Evolutionary conservation across 2,888 invertebrate species (phyloP).

Genomic region (Conus canariensis): DNA sequence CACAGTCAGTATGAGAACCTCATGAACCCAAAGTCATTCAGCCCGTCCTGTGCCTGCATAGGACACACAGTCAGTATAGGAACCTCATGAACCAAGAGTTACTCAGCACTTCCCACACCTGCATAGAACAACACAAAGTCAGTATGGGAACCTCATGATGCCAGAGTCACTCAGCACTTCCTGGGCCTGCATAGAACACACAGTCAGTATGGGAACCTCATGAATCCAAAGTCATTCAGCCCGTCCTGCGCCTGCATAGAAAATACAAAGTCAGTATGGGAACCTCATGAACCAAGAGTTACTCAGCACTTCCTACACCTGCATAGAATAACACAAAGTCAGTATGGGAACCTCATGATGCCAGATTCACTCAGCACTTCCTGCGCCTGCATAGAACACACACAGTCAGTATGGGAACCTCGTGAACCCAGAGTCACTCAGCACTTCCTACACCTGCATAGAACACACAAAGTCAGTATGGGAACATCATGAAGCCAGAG

Average conservation of each 20-base stretch:
- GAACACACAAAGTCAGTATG: neutral
- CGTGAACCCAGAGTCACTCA: neutral
- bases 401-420: neutral
- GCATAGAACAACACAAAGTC: neutral
- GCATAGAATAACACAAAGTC: neutral
- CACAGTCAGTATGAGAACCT: neutral
- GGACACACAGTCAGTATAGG: neutral
- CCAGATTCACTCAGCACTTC: neutral
- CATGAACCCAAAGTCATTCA: neutral
- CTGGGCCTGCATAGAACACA: neutral
- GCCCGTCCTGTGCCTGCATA: neutral
- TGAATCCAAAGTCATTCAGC: neutral
- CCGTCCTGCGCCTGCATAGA: neutral
- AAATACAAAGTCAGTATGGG: neutral
- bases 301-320: neutral
- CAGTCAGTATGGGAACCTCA: neutral
- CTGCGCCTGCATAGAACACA: neutral
- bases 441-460: neutral
- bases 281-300: neutral
- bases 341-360: neutral
- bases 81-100: neutral
- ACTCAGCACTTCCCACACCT: neutral
- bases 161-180: neutral
- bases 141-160: neutral
- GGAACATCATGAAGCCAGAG: too few species aligned